Evolutionary conservation across 2,888 invertebrate species (phyloP), one percentile per base, ranked within the genome.

Genomic region (Pogonocherus hispidulus): DNA sequence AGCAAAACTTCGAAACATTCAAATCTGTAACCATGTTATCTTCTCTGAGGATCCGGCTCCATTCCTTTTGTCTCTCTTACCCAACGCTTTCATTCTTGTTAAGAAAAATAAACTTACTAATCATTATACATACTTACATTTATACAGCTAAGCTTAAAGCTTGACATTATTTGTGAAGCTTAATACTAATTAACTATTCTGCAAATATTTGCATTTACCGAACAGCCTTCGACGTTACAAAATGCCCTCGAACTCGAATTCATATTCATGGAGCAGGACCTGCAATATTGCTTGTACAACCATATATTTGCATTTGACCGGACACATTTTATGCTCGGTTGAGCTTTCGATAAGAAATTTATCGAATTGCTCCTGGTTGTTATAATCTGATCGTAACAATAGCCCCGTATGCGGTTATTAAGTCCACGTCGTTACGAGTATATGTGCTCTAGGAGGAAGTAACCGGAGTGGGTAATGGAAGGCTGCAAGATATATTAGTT

Each of bases 221-320:
- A 56, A n/a, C 35, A 9, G 41, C 11, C n/a, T 22, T 6, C 18
- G 8, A 14, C 9, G 14, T 56, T 6, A 41, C 41, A 56, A 23
- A 56, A 14, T 23, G 16, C 23, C 41, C 20, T 16, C 16, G 8
- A n/a, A 16, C 20, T 16, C 16, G 8, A n/a, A 16, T 6, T 23
- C 14, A 23, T 16, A 18, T 44, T 16, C 32, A 16, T 27, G n/a
- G 51, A n/a, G 1, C n/a, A n/a, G 51, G n/a, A 46, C 44, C 3
- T 57, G 57, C 20, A 55, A 57, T 8, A 35, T 46, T 57, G 22
- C 27, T 44, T 5, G 14, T n/a, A 18, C 14, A 41, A 19, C 19
- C 20, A n/a, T 22, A 46, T 46, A 44, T 57, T 57, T 57, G 44
- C 46, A 57, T 57, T 57, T 57, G 57, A 46, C 23, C 57, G 57